A percentile compares a stretch with the other conserved stretches of the same genome.
Conservation (phyloP, 2,797 vertebrate species). For the Hafferia zeledoni region DNA sequence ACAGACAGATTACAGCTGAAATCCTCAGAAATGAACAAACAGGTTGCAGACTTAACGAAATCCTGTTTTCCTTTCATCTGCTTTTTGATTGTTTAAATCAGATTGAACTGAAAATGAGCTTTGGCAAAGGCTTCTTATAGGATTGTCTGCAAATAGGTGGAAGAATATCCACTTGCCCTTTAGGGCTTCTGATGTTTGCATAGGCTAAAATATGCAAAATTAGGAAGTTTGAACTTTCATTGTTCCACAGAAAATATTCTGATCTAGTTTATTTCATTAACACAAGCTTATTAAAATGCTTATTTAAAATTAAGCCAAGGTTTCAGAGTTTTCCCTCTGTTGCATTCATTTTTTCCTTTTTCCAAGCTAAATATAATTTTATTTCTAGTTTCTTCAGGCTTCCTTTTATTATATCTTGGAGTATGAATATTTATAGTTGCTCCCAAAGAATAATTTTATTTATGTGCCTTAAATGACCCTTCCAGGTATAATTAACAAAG, state of each 20-base stretch:
- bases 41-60: not conserved
- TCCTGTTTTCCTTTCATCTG: not conserved
- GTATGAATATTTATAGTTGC: conserved; percentile 9
- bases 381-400: not conserved
- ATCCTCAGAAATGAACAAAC: not conserved
- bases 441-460: not conserved
- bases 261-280: conserved; percentile 30
- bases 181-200: not conserved
- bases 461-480: not conserved
- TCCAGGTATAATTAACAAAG: not conserved
- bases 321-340: not conserved
- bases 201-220: not conserved
- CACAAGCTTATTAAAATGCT: not conserved
- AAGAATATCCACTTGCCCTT: not conserved
- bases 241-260: not conserved
- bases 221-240: not conserved
- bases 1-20: not conserved
- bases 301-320: not conserved
- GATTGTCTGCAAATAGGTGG: not conserved
- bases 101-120: not conserved
- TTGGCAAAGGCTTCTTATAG: conserved; percentile 2
- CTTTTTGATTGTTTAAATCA: not conserved
- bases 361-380: not conserved
- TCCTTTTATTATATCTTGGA: not conserved
- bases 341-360: not conserved